Percentiles rank a stretch among this genome's conserved stretches.
Conservation (phyloP, 1,140 invertebrate species). For the Mactra quadrangularis region DNA sequence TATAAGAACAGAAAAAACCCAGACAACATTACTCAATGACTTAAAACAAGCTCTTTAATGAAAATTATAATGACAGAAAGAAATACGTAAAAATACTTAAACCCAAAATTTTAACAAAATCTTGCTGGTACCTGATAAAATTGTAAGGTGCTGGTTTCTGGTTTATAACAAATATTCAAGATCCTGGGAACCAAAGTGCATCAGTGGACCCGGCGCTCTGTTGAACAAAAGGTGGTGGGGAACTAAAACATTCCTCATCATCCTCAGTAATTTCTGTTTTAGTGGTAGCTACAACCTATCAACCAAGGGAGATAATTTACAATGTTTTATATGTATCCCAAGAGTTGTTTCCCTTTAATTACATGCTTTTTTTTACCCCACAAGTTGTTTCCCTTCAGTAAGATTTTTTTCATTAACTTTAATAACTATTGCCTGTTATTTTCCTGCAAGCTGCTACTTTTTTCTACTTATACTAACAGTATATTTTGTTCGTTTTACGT, state of each 20-base stretch:
- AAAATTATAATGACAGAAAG: no score
- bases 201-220: conserved; percentile 31
- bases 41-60: no score
- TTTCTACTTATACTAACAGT: no score
- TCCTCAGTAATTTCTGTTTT: conserved; percentile 40
- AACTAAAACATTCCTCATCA: conserved; percentile 40
- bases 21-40: no score
- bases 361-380: not conserved
- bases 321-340: conserved; percentile 18
- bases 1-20: no score
- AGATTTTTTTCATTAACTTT: not conserved
- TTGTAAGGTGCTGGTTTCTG: conserved; percentile 29
- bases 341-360: conserved; percentile 31
- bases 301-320: conserved; percentile 33
- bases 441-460: no score
- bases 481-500: no score
- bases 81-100: no score
- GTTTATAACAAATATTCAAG: conserved; percentile 25
- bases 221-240: conserved; percentile 29
- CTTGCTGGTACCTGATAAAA: conserved; percentile 16
- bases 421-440: no score
- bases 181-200: conserved; percentile 51
- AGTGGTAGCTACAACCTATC: conserved; percentile 30
- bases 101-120: no score
- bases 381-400: not conserved